phyloP scores from a whole-genome alignment of 2,888 invertebrate genomes.

The Gerris lacustris region DNA sequence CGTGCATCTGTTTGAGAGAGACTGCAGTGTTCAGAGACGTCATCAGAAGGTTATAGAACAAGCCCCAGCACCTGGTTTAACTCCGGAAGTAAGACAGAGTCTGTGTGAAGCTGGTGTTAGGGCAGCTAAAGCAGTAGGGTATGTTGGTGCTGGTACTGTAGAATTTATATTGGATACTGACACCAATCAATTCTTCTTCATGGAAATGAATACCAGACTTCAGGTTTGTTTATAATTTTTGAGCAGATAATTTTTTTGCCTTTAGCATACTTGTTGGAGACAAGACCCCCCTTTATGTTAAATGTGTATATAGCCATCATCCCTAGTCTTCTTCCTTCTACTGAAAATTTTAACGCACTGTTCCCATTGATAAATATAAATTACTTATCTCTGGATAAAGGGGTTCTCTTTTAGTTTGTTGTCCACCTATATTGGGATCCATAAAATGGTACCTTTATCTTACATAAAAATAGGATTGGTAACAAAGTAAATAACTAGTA shows the following conservation, averaged over 20 bases:
- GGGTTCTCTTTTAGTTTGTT: too few species aligned
- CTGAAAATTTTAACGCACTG: too few species aligned
- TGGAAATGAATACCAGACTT: conserved; percentile 99
- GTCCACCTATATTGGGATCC: too few species aligned
- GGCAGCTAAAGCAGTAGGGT: conserved; percentile 89
- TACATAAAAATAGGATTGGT: too few species aligned
- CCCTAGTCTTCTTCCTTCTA: too few species aligned
- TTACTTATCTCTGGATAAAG: too few species aligned
- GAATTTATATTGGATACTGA: conserved; percentile 88
- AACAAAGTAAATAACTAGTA: too few species aligned
- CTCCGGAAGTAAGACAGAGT: conserved; percentile 56
- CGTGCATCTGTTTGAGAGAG: conserved; percentile 92
- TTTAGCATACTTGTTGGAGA: too few species aligned
- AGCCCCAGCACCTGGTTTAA: conserved; percentile 86
- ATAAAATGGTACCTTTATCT: too few species aligned
- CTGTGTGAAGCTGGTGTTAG: conserved; percentile 84
- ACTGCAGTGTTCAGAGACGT: conserved; percentile 97
- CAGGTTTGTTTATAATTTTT: conserved; percentile 43
- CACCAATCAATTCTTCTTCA: conserved; percentile 85
- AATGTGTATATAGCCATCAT: too few species aligned
- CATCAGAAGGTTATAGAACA: conserved; percentile 99
- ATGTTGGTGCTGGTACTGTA: conserved; percentile 96
- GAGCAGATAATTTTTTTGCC: background rate
- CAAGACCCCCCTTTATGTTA: too few species aligned
- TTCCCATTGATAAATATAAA: too few species aligned